These are phyloP conservation scores for Chionodraco myersi DNA, from an alignment of 2,113 vertebrate genomes.

Conservation along the genomic window DNA sequence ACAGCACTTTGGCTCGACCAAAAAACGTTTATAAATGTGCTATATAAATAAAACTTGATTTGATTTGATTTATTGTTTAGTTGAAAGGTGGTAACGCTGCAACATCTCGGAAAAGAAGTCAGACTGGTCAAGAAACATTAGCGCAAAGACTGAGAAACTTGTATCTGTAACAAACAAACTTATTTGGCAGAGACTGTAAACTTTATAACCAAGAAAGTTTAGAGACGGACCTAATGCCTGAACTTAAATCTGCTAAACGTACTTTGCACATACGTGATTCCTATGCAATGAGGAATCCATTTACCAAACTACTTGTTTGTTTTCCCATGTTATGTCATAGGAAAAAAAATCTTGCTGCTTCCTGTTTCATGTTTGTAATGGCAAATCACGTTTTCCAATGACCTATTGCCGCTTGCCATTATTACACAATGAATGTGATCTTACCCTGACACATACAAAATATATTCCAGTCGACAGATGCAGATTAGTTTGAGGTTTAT, in stretches of 20 bases:
- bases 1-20: too few species aligned
- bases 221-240: neutral
- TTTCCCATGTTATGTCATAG: too few species aligned
- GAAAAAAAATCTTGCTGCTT: neutral
- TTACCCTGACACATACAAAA: too few species aligned
- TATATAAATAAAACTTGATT: too few species aligned
- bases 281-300: neutral
- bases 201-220: neutral
- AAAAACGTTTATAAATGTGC: too few species aligned
- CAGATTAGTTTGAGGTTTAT: too few species aligned
- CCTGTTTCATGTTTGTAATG: neutral
- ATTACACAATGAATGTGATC: too few species aligned
- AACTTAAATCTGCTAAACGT: neutral
- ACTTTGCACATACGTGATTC: neutral
- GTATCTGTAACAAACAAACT: neutral
- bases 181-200: neutral
- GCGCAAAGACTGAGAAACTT: neutral
- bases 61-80: neutral
- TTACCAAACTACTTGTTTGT: neutral
- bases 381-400: too few species aligned
- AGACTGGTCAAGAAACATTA: neutral
- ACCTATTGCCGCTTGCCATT: too few species aligned
- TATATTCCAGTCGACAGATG: too few species aligned
- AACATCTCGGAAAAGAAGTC: neutral
- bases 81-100: constrained; percentile 1